Conservation (phyloP, 37 sponge, comb jelly and placozoan genomes). For the Trichoplax adhaerens region DNA sequence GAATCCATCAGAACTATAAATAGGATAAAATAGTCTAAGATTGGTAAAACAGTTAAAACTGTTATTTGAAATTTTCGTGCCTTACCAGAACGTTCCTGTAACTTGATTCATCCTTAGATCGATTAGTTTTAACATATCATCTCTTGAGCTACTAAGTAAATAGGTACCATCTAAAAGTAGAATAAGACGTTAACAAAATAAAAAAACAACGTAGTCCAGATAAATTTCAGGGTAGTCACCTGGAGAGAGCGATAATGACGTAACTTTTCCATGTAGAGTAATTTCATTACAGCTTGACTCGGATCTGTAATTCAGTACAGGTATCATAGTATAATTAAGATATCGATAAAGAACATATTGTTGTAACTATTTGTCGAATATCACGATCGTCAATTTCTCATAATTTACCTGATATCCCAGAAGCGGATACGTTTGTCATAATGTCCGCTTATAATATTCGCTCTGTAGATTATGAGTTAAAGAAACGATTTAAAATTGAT, state of each 20-base stretch:
- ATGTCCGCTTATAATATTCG: slow-evolving; percentile 73
- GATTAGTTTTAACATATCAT: slow-evolving; percentile 67
- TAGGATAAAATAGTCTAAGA: neutral
- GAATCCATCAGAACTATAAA: slow-evolving; percentile 9
- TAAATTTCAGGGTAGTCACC: slow-evolving; percentile 9
- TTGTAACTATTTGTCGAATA: too few relatives aligned
- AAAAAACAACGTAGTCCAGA: neutral
- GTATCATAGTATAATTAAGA: neutral
- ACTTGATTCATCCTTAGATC: slow-evolving; percentile 74
- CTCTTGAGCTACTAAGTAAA: slow-evolving; percentile 65
- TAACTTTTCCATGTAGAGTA: slow-evolving; percentile 66
- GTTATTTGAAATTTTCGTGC: neutral
- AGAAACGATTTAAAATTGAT: neutral
- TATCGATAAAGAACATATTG: too few relatives aligned
- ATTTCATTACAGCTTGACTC: slow-evolving; percentile 42
- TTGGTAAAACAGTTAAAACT: neutral
- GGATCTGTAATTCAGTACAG: neutral
- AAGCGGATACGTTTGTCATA: slow-evolving; percentile 82
- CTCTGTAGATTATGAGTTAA: slow-evolving; percentile 2
- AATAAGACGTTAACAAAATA: neutral
- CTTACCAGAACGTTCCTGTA: slow-evolving; percentile 54
- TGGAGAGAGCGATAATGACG: slow-evolving; percentile 42
- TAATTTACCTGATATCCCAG: slow-evolving; percentile 67
- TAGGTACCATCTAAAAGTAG: slow-evolving; percentile 28
- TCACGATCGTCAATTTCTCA: neutral